Conservation (phyloP, 1,140 invertebrate genomes). For the Drosophila aff. region DNA sequence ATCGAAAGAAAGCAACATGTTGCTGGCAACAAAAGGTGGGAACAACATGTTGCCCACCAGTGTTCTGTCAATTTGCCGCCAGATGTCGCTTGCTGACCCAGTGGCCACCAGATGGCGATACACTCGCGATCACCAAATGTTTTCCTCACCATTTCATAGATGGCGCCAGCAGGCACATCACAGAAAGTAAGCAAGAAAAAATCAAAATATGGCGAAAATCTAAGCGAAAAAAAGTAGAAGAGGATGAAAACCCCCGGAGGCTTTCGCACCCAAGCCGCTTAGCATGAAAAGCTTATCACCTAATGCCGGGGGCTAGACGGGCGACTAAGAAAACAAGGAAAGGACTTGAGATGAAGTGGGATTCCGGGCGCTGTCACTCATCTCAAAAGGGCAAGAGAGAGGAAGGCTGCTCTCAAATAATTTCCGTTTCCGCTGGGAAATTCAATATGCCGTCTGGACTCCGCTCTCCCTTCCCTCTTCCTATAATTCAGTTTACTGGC, state of each 20-base stretch:
- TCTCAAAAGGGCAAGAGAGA: slow-evolving; percentile 13
- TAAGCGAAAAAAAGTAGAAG: neutral
- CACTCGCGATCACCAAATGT: neutral
- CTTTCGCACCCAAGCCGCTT: slow-evolving; percentile 21
- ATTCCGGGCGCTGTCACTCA: slow-evolving; percentile 19
- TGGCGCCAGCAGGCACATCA: slow-evolving; percentile 27
- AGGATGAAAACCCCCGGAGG: neutral
- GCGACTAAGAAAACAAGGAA: slow-evolving; percentile 16
- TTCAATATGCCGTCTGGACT: slow-evolving; percentile 35
- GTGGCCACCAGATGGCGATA: slow-evolving; percentile 44
- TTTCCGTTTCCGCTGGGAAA: slow-evolving; percentile 46
- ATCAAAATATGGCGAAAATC: slow-evolving; percentile 5
- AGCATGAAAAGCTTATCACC: slow-evolving; percentile 28
- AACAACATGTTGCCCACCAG: slow-evolving; percentile 34
- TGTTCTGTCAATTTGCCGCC: slow-evolving; percentile 20
- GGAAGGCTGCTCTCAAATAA: slow-evolving; percentile 12
- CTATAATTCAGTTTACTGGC: neutral
- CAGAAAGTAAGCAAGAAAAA: slow-evolving; percentile 29
- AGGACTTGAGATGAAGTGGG: slow-evolving; percentile 15
- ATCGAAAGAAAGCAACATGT: slow-evolving; percentile 35
- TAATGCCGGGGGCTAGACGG: slow-evolving; percentile 11
- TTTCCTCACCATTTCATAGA: slow-evolving; percentile 1
- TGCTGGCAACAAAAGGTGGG: slow-evolving; percentile 19
- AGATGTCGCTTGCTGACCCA: slow-evolving; percentile 29
- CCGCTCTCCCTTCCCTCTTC: neutral